These are phyloP conservation scores for Phainopepla nitens DNA, from an alignment of 2,113 vertebrate genomes.

Conservation along the genomic window DNA sequence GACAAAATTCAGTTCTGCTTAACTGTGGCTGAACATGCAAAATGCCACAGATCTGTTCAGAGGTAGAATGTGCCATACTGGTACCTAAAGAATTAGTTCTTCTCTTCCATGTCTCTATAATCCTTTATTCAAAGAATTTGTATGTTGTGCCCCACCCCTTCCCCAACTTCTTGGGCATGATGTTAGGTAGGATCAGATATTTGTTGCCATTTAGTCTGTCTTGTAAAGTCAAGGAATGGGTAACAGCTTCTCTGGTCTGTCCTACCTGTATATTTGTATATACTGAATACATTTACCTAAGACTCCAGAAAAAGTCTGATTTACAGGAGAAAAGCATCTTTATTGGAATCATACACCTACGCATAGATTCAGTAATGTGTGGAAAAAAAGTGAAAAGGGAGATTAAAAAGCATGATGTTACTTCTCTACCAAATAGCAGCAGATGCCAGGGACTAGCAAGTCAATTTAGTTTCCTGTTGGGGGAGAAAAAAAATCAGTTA, in stretches of 20 bases:
- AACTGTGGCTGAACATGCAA: not conserved
- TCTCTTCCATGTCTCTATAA: not conserved
- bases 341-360: not conserved
- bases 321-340: not conserved
- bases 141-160: fast-evolving
- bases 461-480: not conserved
- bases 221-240: not conserved
- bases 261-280: not conserved
- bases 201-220: not conserved
- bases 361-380: not conserved
- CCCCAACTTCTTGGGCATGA: not conserved
- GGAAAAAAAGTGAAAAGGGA: not conserved
- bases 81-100: not conserved
- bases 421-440: not conserved
- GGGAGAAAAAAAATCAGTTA: not conserved
- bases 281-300: not conserved
- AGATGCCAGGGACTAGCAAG: not conserved
- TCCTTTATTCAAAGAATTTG: not conserved
- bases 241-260: not conserved
- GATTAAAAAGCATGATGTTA: not conserved
- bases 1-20: not conserved
- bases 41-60: not conserved
- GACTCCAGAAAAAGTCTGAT: not conserved
- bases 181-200: not conserved
- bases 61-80: not conserved